phyloP scores from a whole-genome alignment of 2,888 invertebrate genomes.

The Trichacis sp. region DNA sequence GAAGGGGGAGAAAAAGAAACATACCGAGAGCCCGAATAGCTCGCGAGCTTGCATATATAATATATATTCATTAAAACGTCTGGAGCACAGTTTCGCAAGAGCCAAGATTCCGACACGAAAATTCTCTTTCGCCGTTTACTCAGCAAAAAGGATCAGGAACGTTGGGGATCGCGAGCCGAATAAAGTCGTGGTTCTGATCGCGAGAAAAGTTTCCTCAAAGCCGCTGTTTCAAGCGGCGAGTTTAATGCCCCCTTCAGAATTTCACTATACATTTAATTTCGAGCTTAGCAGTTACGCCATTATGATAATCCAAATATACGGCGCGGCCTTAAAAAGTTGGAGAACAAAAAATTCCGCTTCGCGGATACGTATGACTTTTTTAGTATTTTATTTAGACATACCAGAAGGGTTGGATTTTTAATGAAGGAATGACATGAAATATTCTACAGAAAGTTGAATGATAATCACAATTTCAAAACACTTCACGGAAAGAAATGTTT shows the following conservation, averaged over 20 bases:
- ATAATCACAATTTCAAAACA: no score
- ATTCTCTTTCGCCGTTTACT: conserved; percentile 35
- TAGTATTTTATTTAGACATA: neutral
- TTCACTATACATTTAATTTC: conserved; percentile 34
- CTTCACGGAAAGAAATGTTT: no score
- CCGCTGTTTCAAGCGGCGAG: conserved; percentile 15
- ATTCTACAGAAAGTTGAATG: no score
- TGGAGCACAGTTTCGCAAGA: conserved; percentile 25
- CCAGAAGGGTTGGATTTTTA: conserved; percentile 7
- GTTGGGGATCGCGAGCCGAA: conserved; percentile 29
- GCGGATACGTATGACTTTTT: neutral
- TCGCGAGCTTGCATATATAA: conserved; percentile 31
- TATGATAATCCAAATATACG: conserved; percentile 28
- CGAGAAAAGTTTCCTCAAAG: conserved; percentile 36
- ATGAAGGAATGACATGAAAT: no score
- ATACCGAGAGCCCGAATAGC: conserved; percentile 16
- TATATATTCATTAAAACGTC: conserved; percentile 41
- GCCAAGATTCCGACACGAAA: conserved; percentile 32
- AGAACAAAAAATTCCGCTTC: neutral
- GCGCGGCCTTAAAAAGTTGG: conserved; percentile 11
- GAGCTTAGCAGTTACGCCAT: conserved; percentile 21
- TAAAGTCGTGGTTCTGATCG: conserved; percentile 35
- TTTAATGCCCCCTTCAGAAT: conserved; percentile 34
- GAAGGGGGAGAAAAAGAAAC: conserved; percentile 7
- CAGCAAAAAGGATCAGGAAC: conserved; percentile 35